Base-by-base conservation (phyloP, 2,888 invertebrate genomes). In the Stenodera caucasica region DNA sequence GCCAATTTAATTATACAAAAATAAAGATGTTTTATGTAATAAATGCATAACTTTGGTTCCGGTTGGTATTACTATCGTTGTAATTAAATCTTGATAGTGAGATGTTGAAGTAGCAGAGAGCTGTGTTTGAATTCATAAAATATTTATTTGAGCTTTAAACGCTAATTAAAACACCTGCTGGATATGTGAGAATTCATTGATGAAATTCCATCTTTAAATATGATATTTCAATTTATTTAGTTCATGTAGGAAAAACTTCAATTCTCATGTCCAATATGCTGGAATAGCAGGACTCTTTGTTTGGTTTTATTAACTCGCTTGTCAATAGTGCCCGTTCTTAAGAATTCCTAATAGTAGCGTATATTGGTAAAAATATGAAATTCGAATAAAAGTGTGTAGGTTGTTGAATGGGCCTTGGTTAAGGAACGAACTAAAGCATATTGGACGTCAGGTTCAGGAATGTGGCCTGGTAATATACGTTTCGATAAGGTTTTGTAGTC, bases 401-500 rank as follows among this genome's bases (percentile, higher is more conserved):
- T 49, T 33, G 52, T 26, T 58, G 61, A 58, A 64, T 61, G 59
- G 64, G 61, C 32, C 57, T 49, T 49, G 50, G 50, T 49, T 40
- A 53, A 57, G 65, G 65, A 68, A 66, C 66, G 70, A 66, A 57
- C 59, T 53, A 65, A 35, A 66, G 72, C 75, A 76, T 76, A 76
- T 76, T 76, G 76, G 73, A 70, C 72, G 71, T 72, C 72, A 71
- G 69, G 73, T 72, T 67, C 71, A 74, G 74, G 74, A 75, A 75
- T 74, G 73, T 70, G 68, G 70, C 71, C 74, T 72, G 72, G 74
- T 76, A 75, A 76, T 76, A 76, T 75, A 73, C 73, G 70, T 69
- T 73, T 67, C 57, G 64, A 66, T 18, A 3, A 11, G 11, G 45
- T 21, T 18, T 29, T 21, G 11, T 21, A 45, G 45, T 45, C 45